These are phyloP conservation scores for Periophthalmodon schlosseri DNA, from an alignment of 2,113 vertebrate species.

Conservation along the genomic window DNA sequence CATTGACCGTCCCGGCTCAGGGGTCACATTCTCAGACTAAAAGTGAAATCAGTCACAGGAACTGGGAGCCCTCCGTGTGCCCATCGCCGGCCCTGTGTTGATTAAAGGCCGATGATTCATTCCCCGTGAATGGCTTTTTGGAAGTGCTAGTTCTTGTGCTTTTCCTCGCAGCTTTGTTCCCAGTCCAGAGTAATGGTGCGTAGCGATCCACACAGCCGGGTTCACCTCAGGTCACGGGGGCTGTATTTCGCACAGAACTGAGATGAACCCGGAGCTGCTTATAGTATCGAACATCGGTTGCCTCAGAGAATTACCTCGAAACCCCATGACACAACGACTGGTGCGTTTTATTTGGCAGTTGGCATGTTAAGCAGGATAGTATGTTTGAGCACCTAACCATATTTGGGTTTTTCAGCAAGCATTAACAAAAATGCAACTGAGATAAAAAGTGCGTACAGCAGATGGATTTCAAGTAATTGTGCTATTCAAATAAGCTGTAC, in stretches of 20 bases:
- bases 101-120: constrained; percentile 53
- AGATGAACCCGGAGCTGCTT: not conserved
- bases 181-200: not conserved
- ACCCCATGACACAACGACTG: not conserved
- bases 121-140: constrained; percentile 20
- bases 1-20: constrained; percentile 28
- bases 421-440: too few relatives aligned
- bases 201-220: not conserved
- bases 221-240: constrained; percentile 17
- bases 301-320: too few relatives aligned
- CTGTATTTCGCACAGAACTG: not conserved
- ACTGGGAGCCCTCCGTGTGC: constrained; percentile 31
- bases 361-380: not conserved
- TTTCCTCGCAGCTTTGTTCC: constrained; percentile 8
- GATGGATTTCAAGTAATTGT: too few relatives aligned
- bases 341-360: not conserved
- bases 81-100: constrained; percentile 24
- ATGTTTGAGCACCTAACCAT: too few relatives aligned
- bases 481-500: too few relatives aligned
- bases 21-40: constrained; percentile 51
- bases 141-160: constrained; percentile 11
- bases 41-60: constrained; percentile 32
- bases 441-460: too few relatives aligned
- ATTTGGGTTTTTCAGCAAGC: not conserved
- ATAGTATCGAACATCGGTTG: not conserved